Evolutionary conservation across 1,140 invertebrate species (phyloP), one percentile per base, ranked within the genome.

Genomic region (Coptotermes formosanus): DNA sequence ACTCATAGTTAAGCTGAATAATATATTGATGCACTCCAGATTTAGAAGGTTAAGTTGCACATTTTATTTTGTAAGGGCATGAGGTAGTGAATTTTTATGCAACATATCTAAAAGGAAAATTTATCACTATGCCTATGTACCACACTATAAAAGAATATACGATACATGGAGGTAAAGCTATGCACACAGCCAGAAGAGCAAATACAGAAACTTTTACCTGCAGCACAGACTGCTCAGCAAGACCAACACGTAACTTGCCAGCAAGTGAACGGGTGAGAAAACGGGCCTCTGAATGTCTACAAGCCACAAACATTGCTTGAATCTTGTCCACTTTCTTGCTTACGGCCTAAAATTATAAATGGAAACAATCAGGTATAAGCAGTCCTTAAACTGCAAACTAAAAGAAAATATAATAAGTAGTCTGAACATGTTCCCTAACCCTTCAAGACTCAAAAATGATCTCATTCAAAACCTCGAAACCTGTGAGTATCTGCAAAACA

Each of bases 191-290:
- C 64, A 64, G 23, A 88, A 84, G 3, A 82, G 48, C 3, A 55
- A 85, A 85, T 48, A 48, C 9, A 11, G 48, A 16, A 86, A 81
- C 59, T 48, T 85, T 87, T 89, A 93, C 92, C 90, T 96, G 96
- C 25, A 99, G 92, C 43, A 99, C 94, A 23, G 98, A 99, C 91
- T 99, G 98, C 90, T 99, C 99, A 1, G 98, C 99, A 84, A 99
- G 92, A 8, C 98, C 98, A 88, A 99, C 98, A 69, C 99, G 93
- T 82, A 99, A 91, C 91, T 99, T 99, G 21, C 99, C 99, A 87
- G 96, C 94, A 3, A 99, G 91, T 0, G 97, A 98, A 88, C 99
- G 93, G 82, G 99, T 97, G 0, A 99, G 92, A 91, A 96, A 99
- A 83, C 97, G 94, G 0, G 98, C 97, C 92, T 99, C 99, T 0